Evolutionary conservation across 2,888 invertebrate species (phyloP).

Genomic region (Leucozona laternaria): DNA sequence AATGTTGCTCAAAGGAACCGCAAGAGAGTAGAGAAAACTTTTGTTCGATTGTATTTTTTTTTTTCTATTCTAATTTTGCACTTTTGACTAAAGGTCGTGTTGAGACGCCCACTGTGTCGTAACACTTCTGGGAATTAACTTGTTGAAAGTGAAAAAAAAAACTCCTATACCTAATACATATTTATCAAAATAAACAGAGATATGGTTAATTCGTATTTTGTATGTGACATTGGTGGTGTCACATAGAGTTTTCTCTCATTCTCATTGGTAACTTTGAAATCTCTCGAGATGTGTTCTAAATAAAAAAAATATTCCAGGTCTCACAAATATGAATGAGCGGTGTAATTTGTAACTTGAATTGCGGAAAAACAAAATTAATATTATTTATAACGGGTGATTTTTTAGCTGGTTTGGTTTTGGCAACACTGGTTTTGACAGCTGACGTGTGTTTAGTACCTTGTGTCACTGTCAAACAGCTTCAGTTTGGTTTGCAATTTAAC

Average conservation of each 20-base stretch:
- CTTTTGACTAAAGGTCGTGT: background rate
- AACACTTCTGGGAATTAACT: constrained; percentile 3
- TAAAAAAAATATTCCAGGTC: background rate
- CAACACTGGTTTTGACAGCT: too few relatives aligned
- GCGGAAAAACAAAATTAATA: too few relatives aligned
- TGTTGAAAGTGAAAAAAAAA: background rate
- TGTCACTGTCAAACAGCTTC: too few relatives aligned
- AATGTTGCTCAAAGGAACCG: constrained; percentile 1
- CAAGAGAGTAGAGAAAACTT: background rate
- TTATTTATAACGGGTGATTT: too few relatives aligned
- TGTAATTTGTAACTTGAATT: too few relatives aligned
- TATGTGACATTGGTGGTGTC: background rate
- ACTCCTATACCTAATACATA: too few relatives aligned
- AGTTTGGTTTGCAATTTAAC: too few relatives aligned
- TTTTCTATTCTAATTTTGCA: background rate
- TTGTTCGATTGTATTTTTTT: background rate
- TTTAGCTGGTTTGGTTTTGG: too few relatives aligned
- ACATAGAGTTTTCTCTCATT: background rate
- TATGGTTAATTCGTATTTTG: background rate
- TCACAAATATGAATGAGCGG: too few relatives aligned
- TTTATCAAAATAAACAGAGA: constrained; percentile 3
- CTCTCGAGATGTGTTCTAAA: background rate
- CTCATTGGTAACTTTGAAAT: background rate
- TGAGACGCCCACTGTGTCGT: background rate
- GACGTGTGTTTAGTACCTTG: too few relatives aligned